Conservation (phyloP, 2,113 vertebrate genomes). For the Terrapene triunguis region DNA sequence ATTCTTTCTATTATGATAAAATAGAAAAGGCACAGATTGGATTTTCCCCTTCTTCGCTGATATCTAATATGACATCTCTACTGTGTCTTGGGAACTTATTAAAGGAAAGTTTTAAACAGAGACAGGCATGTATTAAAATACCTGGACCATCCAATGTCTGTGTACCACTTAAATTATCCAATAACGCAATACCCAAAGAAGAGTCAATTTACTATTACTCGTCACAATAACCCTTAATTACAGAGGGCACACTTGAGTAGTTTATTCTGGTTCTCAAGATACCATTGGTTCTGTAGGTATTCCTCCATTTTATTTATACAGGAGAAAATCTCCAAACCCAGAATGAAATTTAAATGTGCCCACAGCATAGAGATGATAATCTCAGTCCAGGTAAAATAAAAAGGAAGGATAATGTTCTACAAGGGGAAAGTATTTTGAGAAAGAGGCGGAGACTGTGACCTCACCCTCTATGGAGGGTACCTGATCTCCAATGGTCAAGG, state of each 20-base stretch:
- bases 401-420: not conserved
- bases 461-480: not conserved
- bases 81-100: not conserved
- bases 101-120: not conserved
- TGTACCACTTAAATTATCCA: not conserved
- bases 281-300: slow-evolving; percentile 17
- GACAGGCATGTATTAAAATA: not conserved
- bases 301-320: not conserved
- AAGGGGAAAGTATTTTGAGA: not conserved
- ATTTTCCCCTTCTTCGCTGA: not conserved
- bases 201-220: slow-evolving; percentile 15
- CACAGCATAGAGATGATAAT: not conserved
- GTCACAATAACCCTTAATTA: not conserved
- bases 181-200: not conserved
- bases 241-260: not conserved
- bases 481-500: not conserved
- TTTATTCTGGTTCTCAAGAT: slow-evolving; percentile 22
- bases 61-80: not conserved
- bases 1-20: not conserved
- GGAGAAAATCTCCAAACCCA: slow-evolving; percentile 32
- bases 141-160: not conserved
- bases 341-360: not conserved
- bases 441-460: not conserved
- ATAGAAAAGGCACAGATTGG: not conserved
- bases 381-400: slow-evolving; percentile 27